Base-by-base conservation (phyloP, 2,113 vertebrate species). In the Leucoraja erinaceus region DNA sequence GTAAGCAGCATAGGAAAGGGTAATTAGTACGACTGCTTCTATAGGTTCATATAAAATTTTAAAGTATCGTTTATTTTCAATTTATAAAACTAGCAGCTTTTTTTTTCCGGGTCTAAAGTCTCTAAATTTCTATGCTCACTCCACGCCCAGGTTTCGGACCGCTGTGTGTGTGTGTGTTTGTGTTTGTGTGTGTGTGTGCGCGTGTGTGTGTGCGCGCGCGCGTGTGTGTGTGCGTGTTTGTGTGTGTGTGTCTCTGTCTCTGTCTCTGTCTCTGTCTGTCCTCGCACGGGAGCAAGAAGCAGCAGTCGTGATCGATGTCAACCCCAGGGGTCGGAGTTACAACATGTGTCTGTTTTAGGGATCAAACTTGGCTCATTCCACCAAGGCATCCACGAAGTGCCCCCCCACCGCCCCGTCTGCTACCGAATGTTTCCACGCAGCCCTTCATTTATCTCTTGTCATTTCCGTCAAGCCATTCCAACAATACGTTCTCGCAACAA, bases 31-130 rank as follows among this genome's bases (percentile, higher is more conserved):
- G 63, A 88, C 59, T 88, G 61, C 83, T n/a, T 86, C 56, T 31
- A 66, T 63, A 88, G 63, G 56, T 88, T 88, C 31, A 88, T 63
- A 88, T 88, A 88, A 88, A 47, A 88, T 63, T 63, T 88, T 88
- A 88, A 63, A n/a, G 63, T 88, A 31, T 63, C 56, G 31, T 88
- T 88, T 88, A 86, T 86, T 86, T 86, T 47, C 83, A 63, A 88
- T 88, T 88, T 63, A 88, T 63, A 63, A 88, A 88, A 18, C 28
- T 88, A 63, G 4, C 25, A 63, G 25, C 83, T 63, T 88, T 88
- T 86, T 88, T 47, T 47, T 47, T 47, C 38, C 38, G 11, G 28
- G 63, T 66, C 56, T 31, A 63, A 61, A 86, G 28, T 88, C 63
- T 88, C 59, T 88, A 88, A 63, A 88, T 88, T 63, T 88, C 59